phyloP scores from a whole-genome alignment of 2,113 vertebrate genomes.

The Eptatretus burgeri region DNA sequence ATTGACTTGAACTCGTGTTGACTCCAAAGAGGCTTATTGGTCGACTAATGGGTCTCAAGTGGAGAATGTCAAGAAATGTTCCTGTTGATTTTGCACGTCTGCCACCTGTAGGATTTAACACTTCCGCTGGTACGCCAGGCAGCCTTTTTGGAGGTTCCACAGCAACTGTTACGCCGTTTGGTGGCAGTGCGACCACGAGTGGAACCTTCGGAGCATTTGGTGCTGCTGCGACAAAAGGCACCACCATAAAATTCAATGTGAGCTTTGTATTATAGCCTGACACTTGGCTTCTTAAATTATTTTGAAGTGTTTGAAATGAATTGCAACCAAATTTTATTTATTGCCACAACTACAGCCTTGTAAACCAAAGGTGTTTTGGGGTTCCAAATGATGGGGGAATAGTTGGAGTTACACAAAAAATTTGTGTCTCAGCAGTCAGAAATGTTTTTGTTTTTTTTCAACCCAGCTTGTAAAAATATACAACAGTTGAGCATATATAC shows the following conservation, averaged over 20 bases:
- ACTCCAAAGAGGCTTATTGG: neutral
- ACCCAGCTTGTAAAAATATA: too few relatives aligned
- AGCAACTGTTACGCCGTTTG: conserved; percentile 28
- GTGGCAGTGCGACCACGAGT: conserved; percentile 52
- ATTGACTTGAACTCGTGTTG: neutral
- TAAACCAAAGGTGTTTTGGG: accelerated
- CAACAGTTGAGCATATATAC: too few relatives aligned
- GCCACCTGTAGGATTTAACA: neutral
- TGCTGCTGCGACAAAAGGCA: conserved; percentile 40
- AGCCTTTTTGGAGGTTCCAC: neutral
- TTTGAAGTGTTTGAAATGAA: neutral
- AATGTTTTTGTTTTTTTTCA: too few relatives aligned
- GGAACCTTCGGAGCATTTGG: conserved; percentile 70
- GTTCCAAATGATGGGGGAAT: accelerated
- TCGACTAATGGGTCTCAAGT: neutral
- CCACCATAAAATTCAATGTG: conserved; percentile 76
- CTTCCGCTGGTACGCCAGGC: neutral
- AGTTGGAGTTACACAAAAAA: accelerated
- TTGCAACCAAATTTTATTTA: neutral
- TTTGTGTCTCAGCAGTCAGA: too few relatives aligned
- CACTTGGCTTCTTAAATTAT: neutral
- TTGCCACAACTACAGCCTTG: neutral
- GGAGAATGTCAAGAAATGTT: neutral
- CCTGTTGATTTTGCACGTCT: neutral
- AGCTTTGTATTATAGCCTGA: conserved; percentile 13